Base-by-base conservation (phyloP, 2,888 invertebrate genomes). In the Oxystoma pomonae region DNA sequence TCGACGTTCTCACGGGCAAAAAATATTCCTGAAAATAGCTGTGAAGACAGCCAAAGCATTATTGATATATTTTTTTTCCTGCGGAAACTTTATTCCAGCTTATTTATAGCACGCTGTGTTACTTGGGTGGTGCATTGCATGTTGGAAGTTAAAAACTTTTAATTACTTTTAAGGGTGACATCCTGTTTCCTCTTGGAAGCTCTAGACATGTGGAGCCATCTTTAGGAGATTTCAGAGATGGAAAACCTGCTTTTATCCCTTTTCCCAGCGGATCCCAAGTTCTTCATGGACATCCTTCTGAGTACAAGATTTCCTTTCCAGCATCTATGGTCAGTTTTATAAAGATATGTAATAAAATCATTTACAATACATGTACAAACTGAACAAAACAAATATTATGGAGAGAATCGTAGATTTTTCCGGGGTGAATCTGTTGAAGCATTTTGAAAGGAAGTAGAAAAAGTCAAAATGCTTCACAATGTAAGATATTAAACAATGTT, bases 291-390 rank as follows among this genome's bases (percentile, higher is more conserved):
- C 56, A 60, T 51, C 52, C 69, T 58, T 65, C 62, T 62, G 68
- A 71, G 20, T 72, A 67, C 57, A 71, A 70, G 62, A 67, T 68
- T 56, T 52, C 68, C 35, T 69, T 69, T 59, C 70, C 72, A 35
- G 67, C 67, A 56, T 71, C 73, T 21, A 70, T 73, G 73, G 73
- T 74, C 71, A 55, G 59, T 53, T 16, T 35, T 51, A 21, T 58
- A 17, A 52, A 20, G 49, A 50, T 57, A n/a, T n/a, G n/a, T n/a
- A n/a, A n/a, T n/a, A n/a, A 7, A 35, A 50, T 49, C 22, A 58
- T 51, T 20, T 58, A 20, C 9, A 1, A 62, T 19, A 17, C n/a
- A n/a, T n/a, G n/a, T n/a, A n/a, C n/a, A n/a, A n/a, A n/a, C n/a
- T n/a, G n/a, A n/a, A n/a, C n/a, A n/a, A n/a, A n/a, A n/a, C n/a